Base-by-base conservation (phyloP, 2,797 vertebrate species). In the Eleutherodactylus coqui region DNA sequence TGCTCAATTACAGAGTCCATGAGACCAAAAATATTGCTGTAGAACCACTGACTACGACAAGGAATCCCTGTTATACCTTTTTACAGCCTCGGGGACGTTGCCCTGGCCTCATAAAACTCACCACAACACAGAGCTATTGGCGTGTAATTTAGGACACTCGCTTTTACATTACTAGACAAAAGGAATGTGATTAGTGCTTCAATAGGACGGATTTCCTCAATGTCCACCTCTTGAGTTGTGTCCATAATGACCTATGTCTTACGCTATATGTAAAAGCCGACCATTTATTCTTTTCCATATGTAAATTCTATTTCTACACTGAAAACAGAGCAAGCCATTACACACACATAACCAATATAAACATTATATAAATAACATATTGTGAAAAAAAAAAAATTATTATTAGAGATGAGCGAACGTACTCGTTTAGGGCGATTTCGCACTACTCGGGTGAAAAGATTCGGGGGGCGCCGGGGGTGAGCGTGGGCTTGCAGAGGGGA, bases 101-200 rank as follows among this genome's bases (percentile, higher is more conserved):
- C 76, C 75, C 75, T 51, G 47, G 55, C 75, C 67, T 85, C 83
- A 86, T 86, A 88, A 80, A 83, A 83, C 36, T 85, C 81, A 49
- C 64, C 86, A 69, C 79, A 67, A 70, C 79, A 76, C 38, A 55
- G 75, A 80, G 67, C 86, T 80, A 89, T 87, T 87, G 86, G 76
- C 67, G 45, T 87, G 79, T 86, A 87, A 89, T 88, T 49, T 86
- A 60, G 53, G 34, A 36, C 77, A 79, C 80, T 85, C 75, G 51
- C 75, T 80, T 87, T 84, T 89, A 85, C 67, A 88, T 89, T 83
- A 88, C 47, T 36, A 84, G 86, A 86, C 86, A 88, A 89, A 84
- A 80, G 77, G 72, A 85, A 75, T 83, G 73, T 77, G 72, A 89
- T 89, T 88, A 86, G 47, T 75, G 58, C 53, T 29, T 78, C 53